Evolutionary conservation across 1,140 invertebrate species (phyloP).

Genomic region (Pogonomyrmex californicus): DNA sequence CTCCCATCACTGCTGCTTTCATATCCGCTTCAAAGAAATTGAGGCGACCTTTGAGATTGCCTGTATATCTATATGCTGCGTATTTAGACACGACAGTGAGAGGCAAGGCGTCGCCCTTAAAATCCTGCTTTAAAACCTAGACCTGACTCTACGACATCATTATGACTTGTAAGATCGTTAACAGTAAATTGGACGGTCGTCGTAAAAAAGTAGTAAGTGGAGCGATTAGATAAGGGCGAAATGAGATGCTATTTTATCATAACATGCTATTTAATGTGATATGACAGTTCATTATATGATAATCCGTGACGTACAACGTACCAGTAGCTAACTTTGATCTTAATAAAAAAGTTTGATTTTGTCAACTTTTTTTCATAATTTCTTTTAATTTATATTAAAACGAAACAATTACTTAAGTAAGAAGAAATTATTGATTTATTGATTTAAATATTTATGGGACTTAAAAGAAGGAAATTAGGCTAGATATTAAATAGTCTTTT

Average conservation of each 20-base stretch:
- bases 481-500: background rate
- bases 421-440: background rate
- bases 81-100: background rate
- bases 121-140: background rate
- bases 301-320: background rate
- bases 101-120: background rate
- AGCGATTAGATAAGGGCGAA: background rate
- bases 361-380: background rate
- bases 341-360: background rate
- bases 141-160: background rate
- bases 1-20: background rate
- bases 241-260: background rate
- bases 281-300: background rate
- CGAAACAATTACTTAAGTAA: background rate
- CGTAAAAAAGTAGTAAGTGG: conserved; percentile 4
- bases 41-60: background rate
- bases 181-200: background rate
- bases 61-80: background rate
- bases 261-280: background rate
- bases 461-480: background rate
- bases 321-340: background rate
- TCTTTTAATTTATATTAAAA: conserved; percentile 6
- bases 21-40: background rate
- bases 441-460: background rate
- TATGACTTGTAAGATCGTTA: background rate